Base-by-base conservation (phyloP, 2,113 vertebrate genomes). In the Perca fluviatilis region DNA sequence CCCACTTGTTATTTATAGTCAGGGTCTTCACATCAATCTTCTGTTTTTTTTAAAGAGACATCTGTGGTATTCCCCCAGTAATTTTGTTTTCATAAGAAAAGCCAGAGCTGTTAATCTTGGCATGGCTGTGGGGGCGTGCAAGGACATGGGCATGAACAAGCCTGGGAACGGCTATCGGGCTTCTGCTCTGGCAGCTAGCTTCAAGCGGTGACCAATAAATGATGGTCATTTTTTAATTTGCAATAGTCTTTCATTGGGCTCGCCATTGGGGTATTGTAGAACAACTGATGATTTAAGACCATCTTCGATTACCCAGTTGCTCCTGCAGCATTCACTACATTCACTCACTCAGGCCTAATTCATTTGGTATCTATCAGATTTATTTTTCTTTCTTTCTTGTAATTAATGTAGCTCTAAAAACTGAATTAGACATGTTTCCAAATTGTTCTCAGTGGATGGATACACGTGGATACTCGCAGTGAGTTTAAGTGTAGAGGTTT, bases 331-430 rank as follows among this genome's bases (percentile, higher is more conserved):
- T 89, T 89, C 61, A 54, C 67, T 73, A 36, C 71, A 77, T 86
- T 78, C 69, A 66, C 21, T 90, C 72, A 86, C 65, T 66, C 63
- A 21, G 77, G 69, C 56, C 27, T 91, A 90, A 91, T 93, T 92
- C 73, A 88, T 92, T 90, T 82, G 79, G 65, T 88, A 76, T 83
- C 89, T 87, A 89, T 90, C 89, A 79, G 77, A 83, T 90, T 79
- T 33, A 76, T 21, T 51, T 58, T 25, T 46, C n/a, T 43, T 67
- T 36, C 30, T 69, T 71, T 70, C 89, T 84, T 73, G 47, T 88
- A 85, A 91, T 92, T 88, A 87, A 92, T 82, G 49, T 80, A 72
- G 83, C 65, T 73, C 53, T 74, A 83, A 92, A 89, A 83, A 84
- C 86, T 75, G 71, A 91, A 90, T 89, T 30, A 50, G 60, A 50